Evolutionary conservation across 2,797 vertebrate species (phyloP).

Genomic region (Aphelocoma californica): DNA sequence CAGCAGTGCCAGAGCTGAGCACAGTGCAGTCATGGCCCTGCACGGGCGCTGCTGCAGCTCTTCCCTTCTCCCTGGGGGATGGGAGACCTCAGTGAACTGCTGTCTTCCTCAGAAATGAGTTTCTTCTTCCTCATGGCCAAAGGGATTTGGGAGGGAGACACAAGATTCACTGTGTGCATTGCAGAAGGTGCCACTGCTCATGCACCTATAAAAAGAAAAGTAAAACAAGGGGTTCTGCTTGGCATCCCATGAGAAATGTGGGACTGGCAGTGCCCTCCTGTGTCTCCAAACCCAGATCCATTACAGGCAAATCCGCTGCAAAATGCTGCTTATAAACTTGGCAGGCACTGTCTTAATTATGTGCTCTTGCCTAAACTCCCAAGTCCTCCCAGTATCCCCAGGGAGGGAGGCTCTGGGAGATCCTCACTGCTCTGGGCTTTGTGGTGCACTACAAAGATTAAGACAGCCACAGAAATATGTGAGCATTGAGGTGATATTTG

Average conservation of each 20-base stretch:
- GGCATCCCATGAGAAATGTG: neutral
- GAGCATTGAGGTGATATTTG: neutral
- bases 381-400: neutral
- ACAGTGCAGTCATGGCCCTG: neutral
- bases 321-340: neutral
- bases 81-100: conserved; percentile 78
- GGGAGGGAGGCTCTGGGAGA: neutral
- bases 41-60: neutral
- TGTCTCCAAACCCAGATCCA: neutral
- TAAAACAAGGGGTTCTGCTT: conserved; percentile 18
- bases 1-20: neutral
- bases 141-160: conserved; percentile 65
- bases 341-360: neutral
- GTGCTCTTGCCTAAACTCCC: neutral
- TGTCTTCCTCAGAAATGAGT: conserved; percentile 78
- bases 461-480: neutral
- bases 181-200: conserved; percentile 48
- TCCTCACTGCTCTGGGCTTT: neutral
- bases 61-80: conserved; percentile 64
- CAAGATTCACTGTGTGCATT: conserved; percentile 66
- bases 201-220: conserved; percentile 60
- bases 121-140: conserved; percentile 75
- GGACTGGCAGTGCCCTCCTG: neutral
- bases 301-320: rapidly evolving
- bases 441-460: neutral